Percentiles rank a stretch among this genome's conserved stretches.
These are phyloP conservation scores for Dinoponera quadriceps DNA, from an alignment of 1,140 invertebrate species.

Conservation along the genomic window DNA sequence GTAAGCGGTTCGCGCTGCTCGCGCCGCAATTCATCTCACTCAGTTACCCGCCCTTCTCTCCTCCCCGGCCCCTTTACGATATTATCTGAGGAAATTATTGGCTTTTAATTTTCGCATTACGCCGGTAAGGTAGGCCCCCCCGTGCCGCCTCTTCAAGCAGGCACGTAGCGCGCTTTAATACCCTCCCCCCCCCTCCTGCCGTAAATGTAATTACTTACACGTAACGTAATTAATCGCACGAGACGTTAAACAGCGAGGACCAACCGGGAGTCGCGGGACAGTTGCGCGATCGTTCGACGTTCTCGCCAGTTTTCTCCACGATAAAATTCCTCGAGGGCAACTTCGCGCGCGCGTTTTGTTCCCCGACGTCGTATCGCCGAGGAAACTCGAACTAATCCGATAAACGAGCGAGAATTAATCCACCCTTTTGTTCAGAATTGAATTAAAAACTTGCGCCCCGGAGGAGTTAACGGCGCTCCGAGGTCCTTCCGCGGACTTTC, in stretches of 20 bases:
- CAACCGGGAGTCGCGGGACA: neutral
- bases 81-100: slow-evolving; percentile 5
- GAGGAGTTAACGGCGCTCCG: neutral
- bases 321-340: no score
- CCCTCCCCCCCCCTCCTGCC: no score
- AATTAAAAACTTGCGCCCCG: neutral
- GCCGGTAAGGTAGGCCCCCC: neutral
- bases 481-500: neutral
- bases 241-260: neutral
- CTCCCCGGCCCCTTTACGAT: no score
- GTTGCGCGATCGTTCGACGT: neutral
- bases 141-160: neutral
- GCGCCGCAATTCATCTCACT: neutral
- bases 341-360: neutral
- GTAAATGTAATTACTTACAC: neutral
- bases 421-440: neutral
- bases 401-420: neutral
- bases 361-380: neutral
- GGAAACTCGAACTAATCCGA: neutral
- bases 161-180: neutral
- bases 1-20: slow-evolving; percentile 18
- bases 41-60: neutral
- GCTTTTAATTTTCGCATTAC: slow-evolving; percentile 25
- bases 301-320: neutral
- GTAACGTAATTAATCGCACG: slow-evolving; percentile 8